Base-by-base conservation (phyloP, 2,888 invertebrate genomes). In the Bellardia pandia region DNA sequence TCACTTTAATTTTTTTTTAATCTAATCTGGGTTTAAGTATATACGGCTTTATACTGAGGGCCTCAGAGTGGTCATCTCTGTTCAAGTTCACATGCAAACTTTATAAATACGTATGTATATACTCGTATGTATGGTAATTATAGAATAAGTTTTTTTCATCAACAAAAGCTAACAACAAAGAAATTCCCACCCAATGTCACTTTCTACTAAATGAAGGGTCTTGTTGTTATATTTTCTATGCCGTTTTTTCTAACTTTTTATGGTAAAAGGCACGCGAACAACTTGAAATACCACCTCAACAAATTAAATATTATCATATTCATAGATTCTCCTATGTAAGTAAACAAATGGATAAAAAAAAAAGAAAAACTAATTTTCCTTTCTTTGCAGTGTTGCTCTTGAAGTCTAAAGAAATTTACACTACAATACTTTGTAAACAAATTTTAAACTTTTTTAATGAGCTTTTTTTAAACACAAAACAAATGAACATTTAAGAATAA, bases 141-240 rank as follows among this genome's bases (percentile, higher is more conserved):
- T 68, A 68, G 71, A 74, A 84, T 68, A 84, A 66, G 62, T 75
- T 83, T 69, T 71, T 62, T 33, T 77, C 77, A 72, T 45, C 42
- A 66, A 45, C 23, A 45, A 37, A 13, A n/a, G 33, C 33, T 23
- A 77, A 72, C 7, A 58, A 71, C 37, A 60, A 68, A 82, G n/a
- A 72, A 72, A 77, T 81, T 87, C 84, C 80, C 86, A 87, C 72
- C 74, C 86, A 87, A 87, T 87, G 84, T 87, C 86, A 87, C 86
- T 87, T 87, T 87, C 86, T 87, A 76, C 71, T 75, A 87, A 81
- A 85, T 78, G 51, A 87, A 84, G 68, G 81, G 84, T 81, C 77
- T 76, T 48, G 56, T 66, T 77, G 56, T 74, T 69, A 53, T 68
- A 5, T 82, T 40, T 62, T 60, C 58, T 37, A 72, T 48, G 16